A percentile compares a stretch with the other conserved stretches of the same genome.
These are phyloP conservation scores for Drosophila subpulchrella DNA, from an alignment of 1,140 invertebrate genomes.

Conservation along the genomic window DNA sequence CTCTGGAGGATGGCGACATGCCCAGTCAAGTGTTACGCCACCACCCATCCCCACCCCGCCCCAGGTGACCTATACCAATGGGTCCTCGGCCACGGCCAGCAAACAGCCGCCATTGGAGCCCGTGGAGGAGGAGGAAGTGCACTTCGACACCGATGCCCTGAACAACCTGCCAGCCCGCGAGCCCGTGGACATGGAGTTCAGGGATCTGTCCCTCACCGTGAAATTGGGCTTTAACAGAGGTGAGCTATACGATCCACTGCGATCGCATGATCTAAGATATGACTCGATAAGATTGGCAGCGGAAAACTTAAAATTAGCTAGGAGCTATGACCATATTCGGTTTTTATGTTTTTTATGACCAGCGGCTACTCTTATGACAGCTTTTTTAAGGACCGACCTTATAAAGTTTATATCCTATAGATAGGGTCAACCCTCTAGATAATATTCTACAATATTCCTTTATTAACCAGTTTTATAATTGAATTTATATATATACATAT, in stretches of 20 bases:
- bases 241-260: conserved; percentile 71
- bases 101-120: conserved; percentile 49
- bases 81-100: conserved; percentile 1
- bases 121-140: conserved; percentile 59
- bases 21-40: conserved; percentile 19
- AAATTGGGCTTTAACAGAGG: conserved; percentile 89
- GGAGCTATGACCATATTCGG: conserved; percentile 41
- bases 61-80: conserved; percentile 23
- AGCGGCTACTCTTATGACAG: conserved; percentile 56
- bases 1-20: conserved; percentile 48
- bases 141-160: conserved; percentile 71
- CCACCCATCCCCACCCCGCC: conserved; percentile 21
- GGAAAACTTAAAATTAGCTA: conserved; percentile 27
- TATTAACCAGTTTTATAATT: neutral
- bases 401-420: neutral
- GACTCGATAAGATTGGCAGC: conserved; percentile 39
- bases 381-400: neutral
- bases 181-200: conserved; percentile 89
- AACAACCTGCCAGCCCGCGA: conserved; percentile 85
- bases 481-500: too few species aligned
- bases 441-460: neutral
- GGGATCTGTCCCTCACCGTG: conserved; percentile 89
- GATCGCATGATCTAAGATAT: conserved; percentile 65
- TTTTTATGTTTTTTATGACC: conserved; percentile 28
- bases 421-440: neutral